Conservation (phyloP, 2,113 vertebrate genomes). For the Prietella phreatophila region DNA sequence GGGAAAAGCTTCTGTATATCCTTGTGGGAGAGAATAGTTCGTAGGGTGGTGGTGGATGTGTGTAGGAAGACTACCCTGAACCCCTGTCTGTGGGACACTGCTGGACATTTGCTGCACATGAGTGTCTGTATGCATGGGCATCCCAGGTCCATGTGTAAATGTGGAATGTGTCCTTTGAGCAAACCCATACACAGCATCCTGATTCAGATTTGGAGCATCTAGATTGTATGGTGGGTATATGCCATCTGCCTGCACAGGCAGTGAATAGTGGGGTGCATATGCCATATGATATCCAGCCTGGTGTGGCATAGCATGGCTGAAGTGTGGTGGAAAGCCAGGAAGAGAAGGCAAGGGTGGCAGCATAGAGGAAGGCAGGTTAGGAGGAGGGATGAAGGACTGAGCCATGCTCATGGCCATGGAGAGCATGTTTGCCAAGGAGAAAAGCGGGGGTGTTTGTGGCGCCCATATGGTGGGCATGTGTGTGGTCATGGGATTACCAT, state of each 20-base stretch:
- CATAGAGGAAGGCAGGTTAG: constrained; percentile 46
- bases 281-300: constrained; percentile 53
- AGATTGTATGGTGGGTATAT: constrained; percentile 6
- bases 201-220: constrained; percentile 35
- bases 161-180: constrained; percentile 14
- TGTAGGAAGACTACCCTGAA: constrained; percentile 29
- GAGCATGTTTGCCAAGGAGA: constrained; percentile 88
- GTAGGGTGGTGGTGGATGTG: not conserved
- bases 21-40: constrained; percentile 19
- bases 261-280: constrained; percentile 31
- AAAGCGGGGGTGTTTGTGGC: constrained; percentile 72
- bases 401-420: constrained; percentile 96
- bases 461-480: constrained; percentile 69
- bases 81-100: constrained; percentile 35
- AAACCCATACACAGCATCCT: constrained; percentile 3
- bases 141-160: not conserved
- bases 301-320: constrained; percentile 51
- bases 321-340: constrained; percentile 63
- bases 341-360: constrained; percentile 55
- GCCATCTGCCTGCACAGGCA: constrained; percentile 8
- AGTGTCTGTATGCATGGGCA: not conserved
- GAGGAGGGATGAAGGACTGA: constrained; percentile 81
- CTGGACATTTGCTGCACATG: constrained; percentile 16
- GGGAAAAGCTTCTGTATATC: constrained; percentile 24
- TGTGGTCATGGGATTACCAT: constrained; percentile 55